Conservation (phyloP, 2,113 vertebrate species). For the Steatornis caripensis region DNA sequence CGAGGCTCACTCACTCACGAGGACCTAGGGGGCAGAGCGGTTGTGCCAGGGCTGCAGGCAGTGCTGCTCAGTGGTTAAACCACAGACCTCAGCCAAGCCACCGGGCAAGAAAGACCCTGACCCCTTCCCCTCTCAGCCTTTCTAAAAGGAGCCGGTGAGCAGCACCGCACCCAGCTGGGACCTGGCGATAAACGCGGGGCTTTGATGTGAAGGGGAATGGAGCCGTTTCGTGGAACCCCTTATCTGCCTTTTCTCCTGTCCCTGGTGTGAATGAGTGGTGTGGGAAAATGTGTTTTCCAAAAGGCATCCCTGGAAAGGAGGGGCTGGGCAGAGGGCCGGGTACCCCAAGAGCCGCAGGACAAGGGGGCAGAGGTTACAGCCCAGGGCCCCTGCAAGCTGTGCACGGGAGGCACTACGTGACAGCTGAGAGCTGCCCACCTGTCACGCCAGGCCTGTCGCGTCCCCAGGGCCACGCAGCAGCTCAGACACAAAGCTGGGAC, state of each 20-base stretch:
- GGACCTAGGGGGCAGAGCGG: rapidly evolving
- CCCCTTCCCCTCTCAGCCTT: neutral
- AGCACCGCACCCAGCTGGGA: neutral
- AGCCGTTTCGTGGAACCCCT: neutral
- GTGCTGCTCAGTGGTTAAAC: neutral
- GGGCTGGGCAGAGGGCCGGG: neutral
- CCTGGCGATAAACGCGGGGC: neutral
- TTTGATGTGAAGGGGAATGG: slow-evolving; percentile 7
- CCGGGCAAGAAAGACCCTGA: neutral
- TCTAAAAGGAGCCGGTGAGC: neutral
- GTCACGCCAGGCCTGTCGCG: neutral
- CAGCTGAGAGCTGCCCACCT: neutral
- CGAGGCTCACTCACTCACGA: neutral
- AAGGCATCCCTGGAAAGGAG: neutral
- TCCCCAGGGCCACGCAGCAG: neutral
- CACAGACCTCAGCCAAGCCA: neutral
- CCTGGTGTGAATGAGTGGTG: neutral
- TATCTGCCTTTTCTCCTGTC: neutral
- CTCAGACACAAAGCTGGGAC: neutral
- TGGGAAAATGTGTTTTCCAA: neutral
- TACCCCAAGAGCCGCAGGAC: neutral
- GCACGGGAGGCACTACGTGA: neutral
- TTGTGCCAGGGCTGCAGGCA: neutral
- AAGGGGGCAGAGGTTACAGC: neutral
- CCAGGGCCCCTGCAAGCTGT: neutral